Evolutionary conservation across 1,140 invertebrate species (phyloP), one percentile per base, ranked within the genome.

Genomic region (Gonatopus flavifemur): DNA sequence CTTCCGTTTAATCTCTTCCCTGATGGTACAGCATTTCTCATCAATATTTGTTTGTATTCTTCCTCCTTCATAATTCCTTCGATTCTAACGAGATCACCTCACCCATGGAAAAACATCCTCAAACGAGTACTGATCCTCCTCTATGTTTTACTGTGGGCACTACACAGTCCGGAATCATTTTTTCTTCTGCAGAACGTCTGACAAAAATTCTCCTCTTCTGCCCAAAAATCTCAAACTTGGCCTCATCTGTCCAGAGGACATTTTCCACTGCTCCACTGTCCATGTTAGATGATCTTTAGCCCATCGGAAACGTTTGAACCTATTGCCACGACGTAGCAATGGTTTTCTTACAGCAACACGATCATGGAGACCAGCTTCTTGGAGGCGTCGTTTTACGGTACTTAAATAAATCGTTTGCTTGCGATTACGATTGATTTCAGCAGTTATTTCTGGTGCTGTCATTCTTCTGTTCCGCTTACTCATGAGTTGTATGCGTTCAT

Each of bases 111-210:
- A n/a, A n/a, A n/a, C n/a, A n/a, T n/a, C 63, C 69, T 43, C 43
- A 59, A 12, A 47, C 41, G 25, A 58, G 30, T 7, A 60, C 48
- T 10, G 16, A 48, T 21, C 35, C 38, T 25, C 20, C 57, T 19
- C 46, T 44, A 45, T 38, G 40, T 52, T 63, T 60, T 2, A 60
- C 39, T 9, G 55, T 71, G 18, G 49, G 31, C 31, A 35, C 47
- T 19, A 49, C 55, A 41, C 57, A 57, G 20, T 52, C 57, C 16
- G 49, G 52, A 35, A 53, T 36, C 31, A 24, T 54, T 53, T 52
- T 15, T 48, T 52, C 18, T 21, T 31, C 31, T 16, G 16, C 15
- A 15, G 10, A 24, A 22, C 46, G 35, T 46, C 46, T 20, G 1
- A 55, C 41, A 37, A 50, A 50, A 7, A 32, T 30, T 41, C 37